Base-by-base conservation (phyloP, 2,888 invertebrate genomes). In the Arge pagana region DNA sequence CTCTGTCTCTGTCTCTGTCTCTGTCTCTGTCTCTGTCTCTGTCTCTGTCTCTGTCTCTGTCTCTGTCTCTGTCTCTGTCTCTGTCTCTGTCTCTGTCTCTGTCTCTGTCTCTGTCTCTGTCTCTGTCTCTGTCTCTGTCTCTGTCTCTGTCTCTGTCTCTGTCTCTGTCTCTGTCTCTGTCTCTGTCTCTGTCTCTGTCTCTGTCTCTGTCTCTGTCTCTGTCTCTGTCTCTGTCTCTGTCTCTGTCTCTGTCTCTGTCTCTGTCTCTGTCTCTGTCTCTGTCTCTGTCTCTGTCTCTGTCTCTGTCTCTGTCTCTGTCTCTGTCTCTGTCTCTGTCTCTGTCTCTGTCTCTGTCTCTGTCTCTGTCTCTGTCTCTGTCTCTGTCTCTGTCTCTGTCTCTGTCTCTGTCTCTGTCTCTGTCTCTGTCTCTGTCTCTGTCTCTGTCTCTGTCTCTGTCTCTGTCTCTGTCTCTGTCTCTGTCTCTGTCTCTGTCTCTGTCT, bases 241-340 rank as follows among this genome's bases (percentile, higher is more conserved):
- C 45, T 45, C 37, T 48, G 4, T 41, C 48, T 41, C 48, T 23
- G 23, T 41, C 48, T 41, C 48, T 40, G 39, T 41, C 28, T 26
- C 28, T 26, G 28, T 8, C 28, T 26, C 28, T 26, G 28, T 10
- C 28, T 26, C 28, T 26, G 28, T 10, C 28, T 26, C 28, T 26
- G 28, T 10, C 28, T 26, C 28, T 26, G 28, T 10, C 28, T 26
- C 28, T 26, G 28, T 10, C 28, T 26, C 28, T 26, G 28, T 10
- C 28, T 26, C 28, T 26, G 28, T 10, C 28, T 26, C 28, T 26
- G 28, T 10, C 28, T 26, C 28, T 26, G 28, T 10, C 28, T 26
- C 28, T 26, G 7, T 26, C 28, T 10, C 7, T 26, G 7, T 26
- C 28, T 10, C 7, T 26, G 7, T 26, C 28, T 10, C 7, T 26